Base-by-base conservation (phyloP, 2,888 invertebrate species). In the Drosophila borealis region DNA sequence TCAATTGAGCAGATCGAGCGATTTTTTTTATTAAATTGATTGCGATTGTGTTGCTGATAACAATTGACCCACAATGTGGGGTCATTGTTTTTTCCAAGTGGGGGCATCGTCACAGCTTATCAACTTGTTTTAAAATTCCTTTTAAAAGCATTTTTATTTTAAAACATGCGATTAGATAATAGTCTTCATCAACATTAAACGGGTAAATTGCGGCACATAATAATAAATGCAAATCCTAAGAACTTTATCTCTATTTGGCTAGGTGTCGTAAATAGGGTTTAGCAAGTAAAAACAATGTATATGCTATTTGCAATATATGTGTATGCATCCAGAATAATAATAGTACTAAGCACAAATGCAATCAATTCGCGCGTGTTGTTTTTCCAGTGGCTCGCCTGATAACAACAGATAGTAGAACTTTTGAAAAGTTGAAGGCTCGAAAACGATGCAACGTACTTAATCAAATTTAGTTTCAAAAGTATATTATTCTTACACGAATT, bases 41-140 rank as follows among this genome's bases (percentile, higher is more conserved):
- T 70, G 50, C 34, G 25, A 25, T 36, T 55, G 29, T n/a, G 11
- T 8, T 33, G 37, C 62, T 80, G 87, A 84, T 84, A 84, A 72
- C 64, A 80, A 73, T 82, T 88, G 80, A 84, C 82, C 74, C 51
- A 25, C 36, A 51, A 42, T 45, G 44, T 46, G 39, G 63, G 70
- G 64, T 77, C 68, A 73, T 14, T 63, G 44, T 46, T 34, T n/a
- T 17, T 33, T n/a, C 4, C 4, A 29, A 44, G 8, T 8, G 51
- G 50, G 48, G 41, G 45, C 29, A 34, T 19, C 17, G 21, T 36
- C 46, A 39, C 34, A 57, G 8, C 17, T 14, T 55, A 46, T 42
- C 49, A 13, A 56, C 6, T 8, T 41, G 19, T 17, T 56, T 56
- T 55, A n/a, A 10, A 53, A 54, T 42, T 55, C 21, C 17, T 19